Conservation (phyloP, 2,113 vertebrate species). For the Cyrtonyx montezumae region DNA sequence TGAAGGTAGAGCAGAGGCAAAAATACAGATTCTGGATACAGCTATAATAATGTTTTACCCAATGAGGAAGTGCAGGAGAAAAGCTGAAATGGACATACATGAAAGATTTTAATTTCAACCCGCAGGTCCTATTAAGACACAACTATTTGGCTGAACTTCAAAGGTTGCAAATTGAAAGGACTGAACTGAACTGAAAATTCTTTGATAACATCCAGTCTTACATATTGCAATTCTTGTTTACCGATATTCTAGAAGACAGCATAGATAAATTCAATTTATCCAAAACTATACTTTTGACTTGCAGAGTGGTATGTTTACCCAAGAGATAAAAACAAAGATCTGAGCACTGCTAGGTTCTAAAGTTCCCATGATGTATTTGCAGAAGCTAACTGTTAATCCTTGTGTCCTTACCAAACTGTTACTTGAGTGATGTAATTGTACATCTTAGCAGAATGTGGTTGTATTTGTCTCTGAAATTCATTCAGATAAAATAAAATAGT, state of each 20-base stretch:
- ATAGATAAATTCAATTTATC: background rate
- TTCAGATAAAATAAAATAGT: background rate
- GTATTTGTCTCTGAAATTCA: background rate
- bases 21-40: background rate
- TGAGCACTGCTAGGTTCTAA: background rate
- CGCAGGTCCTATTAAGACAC: constrained; percentile 37
- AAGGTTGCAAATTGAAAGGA: background rate
- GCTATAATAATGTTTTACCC: background rate
- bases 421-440: background rate
- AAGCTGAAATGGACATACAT: background rate
- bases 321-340: background rate
- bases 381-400: constrained; percentile 24
- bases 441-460: background rate
- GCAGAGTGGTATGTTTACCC: background rate
- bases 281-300: background rate
- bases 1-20: background rate
- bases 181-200: background rate
- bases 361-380: background rate
- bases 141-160: constrained; percentile 17
- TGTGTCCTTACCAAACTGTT: background rate
- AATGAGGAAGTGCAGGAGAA: constrained; percentile 4
- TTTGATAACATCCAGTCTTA: constrained; percentile 5
- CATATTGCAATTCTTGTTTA: background rate
- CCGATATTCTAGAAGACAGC: background rate
- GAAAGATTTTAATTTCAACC: constrained; percentile 41